Evolutionary conservation across 2,797 vertebrate species (phyloP).

Genomic region (Acipenser oxyrinchus): DNA sequence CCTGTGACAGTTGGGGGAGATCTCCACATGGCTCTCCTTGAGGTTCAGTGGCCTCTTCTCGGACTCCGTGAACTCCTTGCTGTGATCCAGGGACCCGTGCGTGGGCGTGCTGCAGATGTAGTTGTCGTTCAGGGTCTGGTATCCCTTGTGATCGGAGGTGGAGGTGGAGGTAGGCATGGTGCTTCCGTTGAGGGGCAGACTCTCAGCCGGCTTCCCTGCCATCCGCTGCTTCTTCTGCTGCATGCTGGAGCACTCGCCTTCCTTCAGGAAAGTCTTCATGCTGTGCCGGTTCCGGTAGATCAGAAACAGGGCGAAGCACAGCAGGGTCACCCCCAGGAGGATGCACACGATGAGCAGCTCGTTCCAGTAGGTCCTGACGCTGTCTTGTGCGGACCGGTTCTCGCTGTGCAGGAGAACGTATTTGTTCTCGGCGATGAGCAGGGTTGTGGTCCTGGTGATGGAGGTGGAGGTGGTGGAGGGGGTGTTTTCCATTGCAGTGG

Average conservation of each 20-base stretch:
- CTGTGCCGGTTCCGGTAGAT: constrained; percentile 71
- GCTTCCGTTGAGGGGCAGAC: constrained; percentile 77
- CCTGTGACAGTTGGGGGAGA: constrained; percentile 73
- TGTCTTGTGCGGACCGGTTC: constrained; percentile 48
- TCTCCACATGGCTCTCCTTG: constrained; percentile 80
- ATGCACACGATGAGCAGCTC: constrained; percentile 84
- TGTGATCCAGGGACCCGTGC: constrained; percentile 64
- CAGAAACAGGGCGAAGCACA: constrained; percentile 70
- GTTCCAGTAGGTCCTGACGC: constrained; percentile 83
- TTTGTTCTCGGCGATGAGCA: constrained; percentile 40
- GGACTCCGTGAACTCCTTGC: constrained; percentile 70
- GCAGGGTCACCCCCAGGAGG: constrained; percentile 64
- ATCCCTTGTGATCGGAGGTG: constrained; percentile 80
- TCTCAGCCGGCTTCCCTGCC: constrained; percentile 64
- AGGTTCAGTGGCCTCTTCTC: constrained; percentile 78
- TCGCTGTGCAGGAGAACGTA: constrained; percentile 43
- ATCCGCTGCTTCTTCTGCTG: constrained; percentile 72
- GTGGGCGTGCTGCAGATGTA: constrained; percentile 71
- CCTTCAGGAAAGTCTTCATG: constrained; percentile 87
- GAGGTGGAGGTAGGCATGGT: constrained; percentile 45
- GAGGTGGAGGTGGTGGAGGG: constrained; percentile 8
- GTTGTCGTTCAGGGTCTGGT: constrained; percentile 88
- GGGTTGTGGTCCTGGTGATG: constrained; percentile 39
- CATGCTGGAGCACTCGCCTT: constrained; percentile 63
- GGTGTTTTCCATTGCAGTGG: constrained; percentile 29